These are phyloP conservation scores for Cosmia pyralina DNA, from an alignment of 2,888 invertebrate species.

Conservation along the genomic window DNA sequence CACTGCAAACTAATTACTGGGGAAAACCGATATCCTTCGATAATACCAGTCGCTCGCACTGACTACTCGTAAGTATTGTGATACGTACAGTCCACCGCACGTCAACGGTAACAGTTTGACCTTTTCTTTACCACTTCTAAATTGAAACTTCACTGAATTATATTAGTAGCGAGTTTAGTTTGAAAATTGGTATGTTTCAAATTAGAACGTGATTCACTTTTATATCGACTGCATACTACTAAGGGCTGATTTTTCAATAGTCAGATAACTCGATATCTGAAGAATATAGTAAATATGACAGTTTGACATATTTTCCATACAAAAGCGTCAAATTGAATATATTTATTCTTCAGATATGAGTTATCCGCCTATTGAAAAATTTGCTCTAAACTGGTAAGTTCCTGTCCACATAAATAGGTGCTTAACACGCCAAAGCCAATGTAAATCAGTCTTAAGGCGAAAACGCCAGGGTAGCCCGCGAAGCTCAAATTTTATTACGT, in stretches of 20 bases:
- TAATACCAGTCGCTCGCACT: slow-evolving; percentile 2
- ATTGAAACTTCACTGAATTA: not conserved
- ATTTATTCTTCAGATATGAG: no score
- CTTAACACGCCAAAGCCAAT: not conserved
- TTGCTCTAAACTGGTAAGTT: rapidly evolving
- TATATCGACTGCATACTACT: no score
- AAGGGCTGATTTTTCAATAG: no score
- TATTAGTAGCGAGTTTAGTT: not conserved
- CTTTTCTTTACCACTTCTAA: not conserved
- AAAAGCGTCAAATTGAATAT: no score
- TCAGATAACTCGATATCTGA: no score
- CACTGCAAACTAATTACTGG: slow-evolving; percentile 2
- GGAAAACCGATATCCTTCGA: slow-evolving; percentile 7
- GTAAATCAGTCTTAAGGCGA: not conserved
- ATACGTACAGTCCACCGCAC: slow-evolving; percentile 11
- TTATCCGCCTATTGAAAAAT: no score
- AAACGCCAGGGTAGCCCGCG: no score
- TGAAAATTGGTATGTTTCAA: not conserved
- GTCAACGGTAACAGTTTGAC: not conserved
- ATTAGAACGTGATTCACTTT: not conserved
- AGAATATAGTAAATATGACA: no score
- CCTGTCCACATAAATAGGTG: not conserved
- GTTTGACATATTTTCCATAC: no score
- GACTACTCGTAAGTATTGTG: not conserved
- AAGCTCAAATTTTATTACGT: no score